Base-by-base conservation (phyloP, 2,888 invertebrate genomes). In the Dascillus cervinus region DNA sequence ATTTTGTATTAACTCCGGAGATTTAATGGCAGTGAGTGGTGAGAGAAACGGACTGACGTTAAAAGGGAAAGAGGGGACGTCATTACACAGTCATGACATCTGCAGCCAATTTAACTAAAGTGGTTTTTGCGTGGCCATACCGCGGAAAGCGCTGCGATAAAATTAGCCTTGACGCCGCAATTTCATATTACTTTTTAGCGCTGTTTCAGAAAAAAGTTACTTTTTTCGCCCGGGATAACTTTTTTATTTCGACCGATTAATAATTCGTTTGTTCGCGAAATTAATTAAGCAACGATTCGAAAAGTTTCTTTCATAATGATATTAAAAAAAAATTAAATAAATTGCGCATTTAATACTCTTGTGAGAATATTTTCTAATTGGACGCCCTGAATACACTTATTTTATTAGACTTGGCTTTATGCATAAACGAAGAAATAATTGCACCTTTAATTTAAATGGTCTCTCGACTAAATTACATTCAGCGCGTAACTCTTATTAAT, bases 1-100 rank as follows among this genome's bases (percentile, higher is more conserved):
- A 65, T 65, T 65, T 64, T 62, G 64, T 64, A 65, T 64, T 64
- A 64, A 62, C 61, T 62, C 60, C 59, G 60, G 61, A 64, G 64
- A 64, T 64, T 64, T 64, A 64, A 64, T 64, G 64, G 63, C 55
- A 53, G 52, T 51, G 55, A 58, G 58, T 53, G 56, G 54, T 37
- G 50, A 37, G 46, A 36, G 43, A 37, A 43, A 41, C 31, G 26
- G 40, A 34, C 36, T 43, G 25, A 32, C 37, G 42, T 37, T 31
- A 37, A 42, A 37, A 43, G 31, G 34, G 47, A 39, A 34, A 44
- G 39, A 47, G 46, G 45, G 44, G 43, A 37, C 44, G 51, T 58
- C 60, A 61, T 61, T 61, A 60, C 56, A 55, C 52, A 58, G 60
- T 60, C 60, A 60, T 60, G 60, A 61, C 61, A 61, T 62, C 60